Percentiles rank a stretch among this genome's conserved stretches.
These are phyloP conservation scores for Dipus sagitta DNA, from an alignment of 2,797 vertebrate species.

Conservation along the genomic window DNA sequence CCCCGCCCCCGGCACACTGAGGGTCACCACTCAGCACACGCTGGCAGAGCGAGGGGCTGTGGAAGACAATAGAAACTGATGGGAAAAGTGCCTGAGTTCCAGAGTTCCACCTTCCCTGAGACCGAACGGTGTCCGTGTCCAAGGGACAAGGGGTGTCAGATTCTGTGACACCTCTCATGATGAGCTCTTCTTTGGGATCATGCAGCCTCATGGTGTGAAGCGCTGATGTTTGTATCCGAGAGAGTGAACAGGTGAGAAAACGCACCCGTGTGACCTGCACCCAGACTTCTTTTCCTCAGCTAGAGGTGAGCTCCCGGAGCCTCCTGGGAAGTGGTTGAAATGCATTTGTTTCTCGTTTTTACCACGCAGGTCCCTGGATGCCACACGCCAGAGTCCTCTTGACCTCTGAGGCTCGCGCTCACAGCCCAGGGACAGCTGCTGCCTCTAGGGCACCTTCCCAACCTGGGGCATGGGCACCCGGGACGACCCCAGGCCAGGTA, in stretches of 20 bases:
- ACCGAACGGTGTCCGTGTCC: background rate
- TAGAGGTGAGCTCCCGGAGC: background rate
- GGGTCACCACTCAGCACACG: rapidly evolving
- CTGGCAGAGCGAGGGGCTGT: background rate
- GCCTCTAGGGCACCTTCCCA: background rate
- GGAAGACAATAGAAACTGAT: background rate
- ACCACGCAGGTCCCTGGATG: constrained; percentile 55
- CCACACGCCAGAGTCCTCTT: background rate
- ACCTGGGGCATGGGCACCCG: constrained; percentile 61
- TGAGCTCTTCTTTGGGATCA: background rate
- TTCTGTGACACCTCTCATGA: rapidly evolving
- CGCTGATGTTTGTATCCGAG: background rate
- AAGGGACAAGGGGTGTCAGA: background rate
- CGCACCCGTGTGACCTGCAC: background rate
- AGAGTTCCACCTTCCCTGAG: background rate
- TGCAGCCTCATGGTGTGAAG: no score
- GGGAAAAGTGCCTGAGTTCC: background rate
- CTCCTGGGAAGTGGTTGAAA: background rate
- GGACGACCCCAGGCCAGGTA: constrained; percentile 80
- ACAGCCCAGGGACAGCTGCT: background rate
- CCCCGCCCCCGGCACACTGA: rapidly evolving
- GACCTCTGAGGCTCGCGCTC: background rate
- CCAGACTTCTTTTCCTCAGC: background rate
- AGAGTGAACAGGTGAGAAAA: background rate
- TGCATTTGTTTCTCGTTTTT: background rate